Percentiles rank a stretch among this genome's conserved stretches.
These are phyloP conservation scores for Cromileptes altivelis DNA, from an alignment of 2,113 vertebrate species.

Conservation along the genomic window DNA sequence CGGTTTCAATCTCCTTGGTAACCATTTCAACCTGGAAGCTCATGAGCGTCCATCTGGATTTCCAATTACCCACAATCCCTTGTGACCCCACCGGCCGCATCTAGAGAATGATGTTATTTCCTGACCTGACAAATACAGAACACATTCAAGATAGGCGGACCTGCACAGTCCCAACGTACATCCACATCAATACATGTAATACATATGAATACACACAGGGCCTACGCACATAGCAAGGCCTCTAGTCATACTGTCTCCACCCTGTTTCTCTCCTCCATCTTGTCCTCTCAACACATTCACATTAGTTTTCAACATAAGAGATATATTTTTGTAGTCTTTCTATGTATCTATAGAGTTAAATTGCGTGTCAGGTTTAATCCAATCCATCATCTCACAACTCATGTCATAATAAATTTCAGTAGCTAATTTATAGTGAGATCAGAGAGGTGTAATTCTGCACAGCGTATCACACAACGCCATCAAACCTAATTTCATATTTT, in stretches of 20 bases:
- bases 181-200: slow-evolving; percentile 28
- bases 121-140: slow-evolving; percentile 75
- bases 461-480: neutral
- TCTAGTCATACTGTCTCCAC: neutral
- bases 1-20: slow-evolving; percentile 71
- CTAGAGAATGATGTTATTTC: slow-evolving; percentile 78
- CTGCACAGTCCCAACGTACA: slow-evolving; percentile 21
- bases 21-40: slow-evolving; percentile 71
- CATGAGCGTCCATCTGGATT: slow-evolving; percentile 82
- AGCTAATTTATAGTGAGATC: neutral
- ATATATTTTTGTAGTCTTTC: neutral
- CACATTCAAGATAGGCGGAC: slow-evolving; percentile 38
- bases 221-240: slow-evolving; percentile 8
- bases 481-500: neutral
- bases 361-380: neutral
- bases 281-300: neutral
- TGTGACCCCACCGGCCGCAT: slow-evolving; percentile 61
- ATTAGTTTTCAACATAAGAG: neutral
- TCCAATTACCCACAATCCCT: slow-evolving; percentile 82
- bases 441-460: neutral
- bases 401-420: neutral
- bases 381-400: neutral
- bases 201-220: slow-evolving; percentile 2
- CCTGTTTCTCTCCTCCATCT: neutral
- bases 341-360: neutral